These are phyloP conservation scores for Erebia palarica DNA, from an alignment of 2,888 invertebrate species.

Conservation along the genomic window DNA sequence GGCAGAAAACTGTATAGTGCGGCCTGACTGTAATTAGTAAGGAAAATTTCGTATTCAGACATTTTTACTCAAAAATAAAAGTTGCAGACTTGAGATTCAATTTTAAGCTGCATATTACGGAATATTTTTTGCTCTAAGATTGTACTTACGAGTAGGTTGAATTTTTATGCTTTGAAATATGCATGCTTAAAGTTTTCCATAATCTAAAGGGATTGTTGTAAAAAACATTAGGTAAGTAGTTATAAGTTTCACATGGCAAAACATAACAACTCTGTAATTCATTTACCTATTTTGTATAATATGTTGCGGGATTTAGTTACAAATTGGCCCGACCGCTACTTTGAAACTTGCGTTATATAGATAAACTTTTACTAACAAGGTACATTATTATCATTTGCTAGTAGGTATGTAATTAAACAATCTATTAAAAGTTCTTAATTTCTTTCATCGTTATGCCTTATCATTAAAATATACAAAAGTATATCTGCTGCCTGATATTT, in stretches of 20 bases:
- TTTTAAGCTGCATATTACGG: conserved; percentile 23
- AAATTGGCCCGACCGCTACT: not conserved
- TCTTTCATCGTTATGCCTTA: too few relatives aligned
- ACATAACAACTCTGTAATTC: not conserved
- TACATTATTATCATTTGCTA: not conserved
- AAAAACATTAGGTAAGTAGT: not conserved
- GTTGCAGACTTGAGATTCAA: conserved; percentile 22
- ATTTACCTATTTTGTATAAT: not conserved
- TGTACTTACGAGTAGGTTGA: not conserved
- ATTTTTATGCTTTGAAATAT: conserved; percentile 21
- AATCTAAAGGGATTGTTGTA: not conserved
- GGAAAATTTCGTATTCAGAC: conserved; percentile 30
- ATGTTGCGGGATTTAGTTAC: not conserved
- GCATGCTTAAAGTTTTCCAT: conserved; percentile 9
- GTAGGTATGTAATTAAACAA: not conserved
- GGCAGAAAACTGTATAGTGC: conserved; percentile 21
- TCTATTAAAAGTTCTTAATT: too few relatives aligned
- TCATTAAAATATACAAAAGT: too few relatives aligned
- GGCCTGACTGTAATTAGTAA: conserved; percentile 29
- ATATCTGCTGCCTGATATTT: too few relatives aligned
- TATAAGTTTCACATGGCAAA: not conserved
- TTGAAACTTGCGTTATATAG: not conserved
- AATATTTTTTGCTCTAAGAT: conserved; percentile 23
- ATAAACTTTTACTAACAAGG: not conserved
- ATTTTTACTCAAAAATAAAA: conserved; percentile 29